Evolutionary conservation across 2,113 vertebrate species (phyloP).

Genomic region (Rhodinocichla rosea): DNA sequence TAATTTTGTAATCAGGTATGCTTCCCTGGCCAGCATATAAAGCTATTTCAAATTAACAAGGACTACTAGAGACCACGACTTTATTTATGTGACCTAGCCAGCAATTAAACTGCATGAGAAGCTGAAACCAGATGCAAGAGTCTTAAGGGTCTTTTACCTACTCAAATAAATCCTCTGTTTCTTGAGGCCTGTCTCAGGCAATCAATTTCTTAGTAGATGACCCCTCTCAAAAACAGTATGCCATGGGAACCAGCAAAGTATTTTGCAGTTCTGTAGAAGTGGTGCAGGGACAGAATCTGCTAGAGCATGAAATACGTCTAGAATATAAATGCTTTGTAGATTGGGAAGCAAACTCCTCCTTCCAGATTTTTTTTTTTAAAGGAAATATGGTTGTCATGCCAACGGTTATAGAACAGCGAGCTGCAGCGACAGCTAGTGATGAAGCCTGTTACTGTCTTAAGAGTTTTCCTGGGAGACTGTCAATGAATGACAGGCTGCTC

Average conservation of each 20-base stretch:
- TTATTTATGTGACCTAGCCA: not conserved
- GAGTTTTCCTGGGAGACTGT: not conserved
- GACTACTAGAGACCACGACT: not conserved
- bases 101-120: not conserved
- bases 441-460: accelerated
- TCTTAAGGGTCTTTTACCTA: not conserved
- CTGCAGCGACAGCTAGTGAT: constrained; percentile 58
- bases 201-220: not conserved
- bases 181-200: not conserved
- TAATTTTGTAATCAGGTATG: not conserved
- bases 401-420: not conserved
- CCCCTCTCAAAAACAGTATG: not conserved
- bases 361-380: not conserved
- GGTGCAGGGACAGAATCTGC: not conserved
- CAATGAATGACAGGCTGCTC: not conserved
- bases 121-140: not conserved
- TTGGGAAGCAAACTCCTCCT: not conserved
- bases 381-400: constrained; percentile 17
- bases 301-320: not conserved
- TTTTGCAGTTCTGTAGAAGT: not conserved
- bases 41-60: not conserved
- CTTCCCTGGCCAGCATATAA: not conserved
- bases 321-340: not conserved
- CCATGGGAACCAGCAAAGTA: not conserved
- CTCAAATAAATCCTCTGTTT: not conserved